A percentile compares a stretch with the other conserved stretches of the same genome.
Conservation (phyloP, 2,888 invertebrate genomes). For the Acanthosepion esculentum region DNA sequence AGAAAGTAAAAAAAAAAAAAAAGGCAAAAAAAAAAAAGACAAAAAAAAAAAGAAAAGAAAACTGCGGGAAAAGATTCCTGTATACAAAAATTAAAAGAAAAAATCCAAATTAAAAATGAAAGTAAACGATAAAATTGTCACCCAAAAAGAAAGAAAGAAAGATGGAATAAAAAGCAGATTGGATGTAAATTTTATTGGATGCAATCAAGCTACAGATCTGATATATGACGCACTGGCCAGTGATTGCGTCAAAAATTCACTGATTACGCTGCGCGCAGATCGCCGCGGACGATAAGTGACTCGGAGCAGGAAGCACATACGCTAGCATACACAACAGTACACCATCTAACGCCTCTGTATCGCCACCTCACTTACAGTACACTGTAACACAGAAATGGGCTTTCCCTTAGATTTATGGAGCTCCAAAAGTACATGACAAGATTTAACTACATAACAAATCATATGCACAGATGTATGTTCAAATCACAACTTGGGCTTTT, state of each 20-base stretch:
- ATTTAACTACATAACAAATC: not conserved
- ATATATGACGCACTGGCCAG: not conserved
- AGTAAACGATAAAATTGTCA: not conserved
- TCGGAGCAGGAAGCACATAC: too few species aligned
- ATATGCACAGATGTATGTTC: not conserved
- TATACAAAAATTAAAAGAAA: not conserved
- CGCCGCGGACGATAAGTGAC: not conserved
- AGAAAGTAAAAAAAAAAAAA: too few species aligned
- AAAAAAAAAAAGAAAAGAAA: too few species aligned
- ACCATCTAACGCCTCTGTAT: not conserved
- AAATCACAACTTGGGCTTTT: too few species aligned
- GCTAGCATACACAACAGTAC: not conserved
- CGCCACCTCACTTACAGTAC: not conserved
- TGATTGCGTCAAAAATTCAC: constrained; percentile 15
- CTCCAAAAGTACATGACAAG: constrained; percentile 14
- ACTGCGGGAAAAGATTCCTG: too few species aligned
- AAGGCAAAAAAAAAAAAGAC: too few species aligned
- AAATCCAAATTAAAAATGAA: not conserved
- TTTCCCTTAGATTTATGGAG: not conserved
- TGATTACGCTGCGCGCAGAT: not conserved
- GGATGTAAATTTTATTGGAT: constrained; percentile 33
- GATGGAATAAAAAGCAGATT: not conserved
- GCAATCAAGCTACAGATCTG: not conserved
- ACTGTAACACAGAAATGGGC: not conserved
- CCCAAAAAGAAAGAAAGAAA: not conserved